These are phyloP conservation scores for Mungos mungo DNA, from an alignment of 2,113 vertebrate genomes.

Conservation along the genomic window DNA sequence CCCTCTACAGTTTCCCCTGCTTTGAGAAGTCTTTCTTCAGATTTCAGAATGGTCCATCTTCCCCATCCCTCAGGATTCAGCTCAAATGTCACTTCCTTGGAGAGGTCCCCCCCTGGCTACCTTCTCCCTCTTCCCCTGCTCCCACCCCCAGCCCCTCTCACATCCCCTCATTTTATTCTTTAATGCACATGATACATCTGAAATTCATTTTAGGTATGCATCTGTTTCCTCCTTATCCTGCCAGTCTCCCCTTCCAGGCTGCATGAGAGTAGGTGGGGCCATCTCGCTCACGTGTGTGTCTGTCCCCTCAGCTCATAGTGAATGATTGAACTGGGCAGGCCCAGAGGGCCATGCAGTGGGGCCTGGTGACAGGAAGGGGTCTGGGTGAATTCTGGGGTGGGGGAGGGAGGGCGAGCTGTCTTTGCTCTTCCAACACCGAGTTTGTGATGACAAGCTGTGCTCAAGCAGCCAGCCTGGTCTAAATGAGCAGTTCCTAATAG, in stretches of 20 bases:
- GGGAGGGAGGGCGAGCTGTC: not conserved
- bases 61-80: not conserved
- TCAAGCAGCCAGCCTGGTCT: not conserved
- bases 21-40: not conserved
- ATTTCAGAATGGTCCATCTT: not conserved
- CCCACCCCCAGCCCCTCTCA: not conserved
- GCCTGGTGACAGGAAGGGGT: not conserved
- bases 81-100: not conserved
- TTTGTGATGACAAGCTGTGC: not conserved
- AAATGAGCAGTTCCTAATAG: not conserved
- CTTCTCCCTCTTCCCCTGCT: not conserved
- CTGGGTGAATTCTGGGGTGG: not conserved
- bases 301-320: not conserved
- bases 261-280: not conserved
- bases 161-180: constrained; percentile 18
- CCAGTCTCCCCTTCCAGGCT: not conserved
- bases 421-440: not conserved
- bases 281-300: not conserved
- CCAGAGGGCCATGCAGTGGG: not conserved
- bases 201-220: not conserved
- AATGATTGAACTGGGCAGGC: not conserved
- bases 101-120: not conserved
- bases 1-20: not conserved
- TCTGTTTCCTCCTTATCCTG: not conserved
- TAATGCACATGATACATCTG: not conserved